Evolutionary conservation across 2,888 invertebrate species (phyloP), one percentile per base, ranked within the genome.

Genomic region (Drosophila siamana): DNA sequence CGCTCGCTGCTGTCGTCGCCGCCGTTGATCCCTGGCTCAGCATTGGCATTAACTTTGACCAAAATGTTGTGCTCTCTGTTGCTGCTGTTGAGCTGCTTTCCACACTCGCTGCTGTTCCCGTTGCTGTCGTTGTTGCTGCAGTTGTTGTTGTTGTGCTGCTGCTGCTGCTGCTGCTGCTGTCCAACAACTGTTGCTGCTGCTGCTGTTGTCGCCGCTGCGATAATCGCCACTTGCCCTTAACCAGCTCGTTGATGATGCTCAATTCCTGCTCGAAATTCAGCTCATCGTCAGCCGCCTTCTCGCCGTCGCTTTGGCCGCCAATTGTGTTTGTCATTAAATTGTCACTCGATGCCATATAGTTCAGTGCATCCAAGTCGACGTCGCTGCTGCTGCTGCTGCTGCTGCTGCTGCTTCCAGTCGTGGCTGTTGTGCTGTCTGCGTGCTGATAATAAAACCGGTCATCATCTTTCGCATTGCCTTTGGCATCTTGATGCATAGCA

Each of bases 221-320:
- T 43, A 59, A 63, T 50, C 78, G 80, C 30, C 75, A 75, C 46
- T 74, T 89, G 72, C 74, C 80, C 73, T 91, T 91, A 60, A 92
- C 91, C 81, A 91, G 77, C 67, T 88, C 88, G 66, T 92, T 91
- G 76, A 91, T 92, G 64, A 83, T 80, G 62, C 88, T 86, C 76
- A 91, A 67, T 70, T 91, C 92, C 65, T 87, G 77, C 40, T 69
- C 77, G 41, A 88, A 82, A 82, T 90, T 84, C 55, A 80, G 82
- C 84, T 88, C 80, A 78, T 85, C 80, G 79, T 85, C 82, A 65
- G 80, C 70, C 69, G 48, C 66, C 36, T 48, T 64, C 41, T 63
- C 85, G n/a, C 63, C 55, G 24, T 70, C 74, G 13, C 71, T 51
- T 60, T 63, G 67, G n/a, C 65, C 78, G 8, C 30, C 78, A 52